phyloP scores from a whole-genome alignment of 2,113 vertebrate species.

The Phalacrocorax aristotelis region DNA sequence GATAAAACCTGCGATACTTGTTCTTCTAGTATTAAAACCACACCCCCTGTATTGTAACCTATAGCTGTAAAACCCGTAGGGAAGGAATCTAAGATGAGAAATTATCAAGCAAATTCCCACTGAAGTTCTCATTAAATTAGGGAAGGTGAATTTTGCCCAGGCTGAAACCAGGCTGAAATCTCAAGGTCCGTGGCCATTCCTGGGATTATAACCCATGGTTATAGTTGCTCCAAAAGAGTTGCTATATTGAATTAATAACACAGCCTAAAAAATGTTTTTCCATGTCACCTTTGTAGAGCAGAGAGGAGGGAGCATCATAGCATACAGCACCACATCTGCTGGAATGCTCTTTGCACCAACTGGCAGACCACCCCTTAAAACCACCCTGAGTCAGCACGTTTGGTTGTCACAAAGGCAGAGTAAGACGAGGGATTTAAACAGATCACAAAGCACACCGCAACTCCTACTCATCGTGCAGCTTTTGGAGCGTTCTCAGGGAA shows the following conservation, averaged over 20 bases:
- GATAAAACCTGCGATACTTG: conserved; percentile 15
- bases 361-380: background rate
- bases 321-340: background rate
- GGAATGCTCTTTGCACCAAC: background rate
- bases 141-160: background rate
- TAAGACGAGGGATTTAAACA: background rate
- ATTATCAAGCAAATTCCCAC: background rate
- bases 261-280: background rate
- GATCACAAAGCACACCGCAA: background rate
- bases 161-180: background rate
- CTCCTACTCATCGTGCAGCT: background rate
- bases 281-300: background rate
- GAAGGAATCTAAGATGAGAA: background rate
- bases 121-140: background rate
- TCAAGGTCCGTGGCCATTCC: background rate
- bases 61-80: background rate
- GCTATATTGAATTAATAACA: background rate
- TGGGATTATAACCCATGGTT: background rate
- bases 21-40: conserved; percentile 6
- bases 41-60: background rate
- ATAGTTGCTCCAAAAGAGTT: background rate
- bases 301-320: background rate
- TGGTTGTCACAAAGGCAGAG: background rate
- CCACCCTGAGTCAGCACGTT: background rate
- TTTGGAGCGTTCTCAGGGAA: background rate